Evolutionary conservation across 2,888 invertebrate genomes (phyloP), one percentile per base, ranked within the genome.

Genomic region (Kryphioiulus occultus): DNA sequence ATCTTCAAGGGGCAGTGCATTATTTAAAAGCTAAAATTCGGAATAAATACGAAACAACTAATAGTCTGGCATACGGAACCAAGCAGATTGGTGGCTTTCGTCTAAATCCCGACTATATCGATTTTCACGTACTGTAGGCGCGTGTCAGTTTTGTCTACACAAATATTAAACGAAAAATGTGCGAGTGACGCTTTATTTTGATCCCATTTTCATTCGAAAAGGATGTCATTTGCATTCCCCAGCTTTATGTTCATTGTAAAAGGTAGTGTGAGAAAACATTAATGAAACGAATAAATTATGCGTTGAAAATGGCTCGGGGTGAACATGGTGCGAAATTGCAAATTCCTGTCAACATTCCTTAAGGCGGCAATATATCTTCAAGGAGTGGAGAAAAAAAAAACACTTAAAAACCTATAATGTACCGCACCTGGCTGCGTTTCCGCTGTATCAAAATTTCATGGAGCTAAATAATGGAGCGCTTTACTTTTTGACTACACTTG

Each of bases 331-430:
- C 22, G 26, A 68, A 68, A 68, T 68, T 68, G 68, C 68, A 68
- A 68, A 68, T 68, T 68, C 68, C 68, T 68, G 68, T 68, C 68
- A 68, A 68, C 68, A 68, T 68, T 68, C 68, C 68, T 68, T 68
- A 68, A 68, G 68, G 68, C 68, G 4, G 68, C 68, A 68, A 68
- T 68, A 26, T 26, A 26, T 68, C 26, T 68, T 26, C 7, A 2
- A 4, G 42, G 42, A 10, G n/a, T 59, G 59, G n/a, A n/a, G 19
- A 3, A 68, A 26, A 68, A 68, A 22, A 68, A 68, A 59, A 19
- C 22, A 26, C 9, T 26, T 26, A 22, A 68, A 68, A 68, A 68
- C n/a, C 5, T 68, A 68, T 26, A 26, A 26, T 9, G 68, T 12
- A 3, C 22, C 0, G 68, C 26, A 22, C 22, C 68, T 68, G 68